A percentile compares a stretch with the other conserved stretches of the same genome.
These are phyloP conservation scores for Ceramica pisi DNA, from an alignment of 2,888 invertebrate genomes.

Conservation along the genomic window DNA sequence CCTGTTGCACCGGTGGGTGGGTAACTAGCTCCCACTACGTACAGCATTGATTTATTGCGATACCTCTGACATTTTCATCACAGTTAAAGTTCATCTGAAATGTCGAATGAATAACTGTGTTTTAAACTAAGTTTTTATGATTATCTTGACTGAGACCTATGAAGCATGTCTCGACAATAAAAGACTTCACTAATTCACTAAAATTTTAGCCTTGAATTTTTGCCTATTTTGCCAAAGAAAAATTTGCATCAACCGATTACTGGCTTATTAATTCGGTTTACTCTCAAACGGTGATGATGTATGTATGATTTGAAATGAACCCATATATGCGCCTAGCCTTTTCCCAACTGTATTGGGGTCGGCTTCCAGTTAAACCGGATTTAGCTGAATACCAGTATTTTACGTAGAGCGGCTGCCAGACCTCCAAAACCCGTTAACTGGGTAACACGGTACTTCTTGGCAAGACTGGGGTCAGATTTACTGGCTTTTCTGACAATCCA, in stretches of 20 bases:
- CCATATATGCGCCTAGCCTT: too few species aligned
- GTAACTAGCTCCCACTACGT: constrained; percentile 5
- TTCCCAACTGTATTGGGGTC: too few species aligned
- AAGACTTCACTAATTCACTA: neutral
- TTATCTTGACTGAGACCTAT: neutral
- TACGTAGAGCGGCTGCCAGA: too few species aligned
- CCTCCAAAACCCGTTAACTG: too few species aligned
- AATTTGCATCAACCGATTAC: neutral
- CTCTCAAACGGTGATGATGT: too few species aligned
- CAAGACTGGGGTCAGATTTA: too few species aligned
- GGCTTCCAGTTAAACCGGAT: too few species aligned
- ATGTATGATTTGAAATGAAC: neutral
- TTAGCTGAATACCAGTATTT: too few species aligned
- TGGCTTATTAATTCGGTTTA: too few species aligned
- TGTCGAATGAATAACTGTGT: neutral
- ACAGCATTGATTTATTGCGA: constrained; percentile 30
- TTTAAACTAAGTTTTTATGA: neutral
- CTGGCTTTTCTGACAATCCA: too few species aligned
- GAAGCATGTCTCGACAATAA: neutral
- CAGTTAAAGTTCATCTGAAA: constrained; percentile 8
- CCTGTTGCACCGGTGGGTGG: constrained; percentile 28
- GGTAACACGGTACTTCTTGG: too few species aligned
- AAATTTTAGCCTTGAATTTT: neutral
- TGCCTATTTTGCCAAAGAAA: neutral
- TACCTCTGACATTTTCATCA: neutral